Conservation (phyloP, 2,113 vertebrate species). For the Bubalus kerabau region DNA sequence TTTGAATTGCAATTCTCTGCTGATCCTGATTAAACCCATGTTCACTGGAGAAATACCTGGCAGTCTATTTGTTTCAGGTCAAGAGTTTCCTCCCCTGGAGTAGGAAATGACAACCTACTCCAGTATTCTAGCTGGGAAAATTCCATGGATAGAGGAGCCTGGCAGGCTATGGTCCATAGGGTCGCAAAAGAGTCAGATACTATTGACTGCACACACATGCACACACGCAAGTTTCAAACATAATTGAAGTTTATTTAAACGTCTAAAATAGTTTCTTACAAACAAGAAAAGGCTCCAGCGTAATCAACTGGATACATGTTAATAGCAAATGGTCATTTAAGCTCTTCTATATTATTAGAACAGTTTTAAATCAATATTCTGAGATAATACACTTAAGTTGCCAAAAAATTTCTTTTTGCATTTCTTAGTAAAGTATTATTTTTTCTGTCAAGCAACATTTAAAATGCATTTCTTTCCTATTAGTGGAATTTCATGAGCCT, state of each 20-base stretch:
- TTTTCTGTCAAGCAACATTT: neutral
- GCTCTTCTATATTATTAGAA: constrained; percentile 6
- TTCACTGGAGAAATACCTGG: neutral
- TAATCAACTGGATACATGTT: neutral
- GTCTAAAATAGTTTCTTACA: neutral
- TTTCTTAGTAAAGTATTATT: constrained; percentile 34
- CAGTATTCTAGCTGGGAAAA: neutral
- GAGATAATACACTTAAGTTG: neutral
- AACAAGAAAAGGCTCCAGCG: neutral
- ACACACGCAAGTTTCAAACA: neutral
- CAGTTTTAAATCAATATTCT: constrained; percentile 12
- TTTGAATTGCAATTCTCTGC: neutral
- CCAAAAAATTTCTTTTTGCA: neutral
- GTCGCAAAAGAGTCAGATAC: neutral
- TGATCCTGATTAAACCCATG: neutral
- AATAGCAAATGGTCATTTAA: constrained; percentile 6
- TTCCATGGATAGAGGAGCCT: neutral
- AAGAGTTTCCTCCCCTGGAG: neutral
- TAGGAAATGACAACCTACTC: neutral
- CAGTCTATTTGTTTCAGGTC: neutral
- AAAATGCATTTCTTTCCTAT: constrained; percentile 36
- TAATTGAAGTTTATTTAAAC: constrained; percentile 1
- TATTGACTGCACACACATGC: neutral
- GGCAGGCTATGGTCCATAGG: neutral
- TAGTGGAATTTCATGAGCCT: constrained; percentile 34